phyloP scores from a whole-genome alignment of 2,888 invertebrate species.

The Microctonus hyperodae region DNA sequence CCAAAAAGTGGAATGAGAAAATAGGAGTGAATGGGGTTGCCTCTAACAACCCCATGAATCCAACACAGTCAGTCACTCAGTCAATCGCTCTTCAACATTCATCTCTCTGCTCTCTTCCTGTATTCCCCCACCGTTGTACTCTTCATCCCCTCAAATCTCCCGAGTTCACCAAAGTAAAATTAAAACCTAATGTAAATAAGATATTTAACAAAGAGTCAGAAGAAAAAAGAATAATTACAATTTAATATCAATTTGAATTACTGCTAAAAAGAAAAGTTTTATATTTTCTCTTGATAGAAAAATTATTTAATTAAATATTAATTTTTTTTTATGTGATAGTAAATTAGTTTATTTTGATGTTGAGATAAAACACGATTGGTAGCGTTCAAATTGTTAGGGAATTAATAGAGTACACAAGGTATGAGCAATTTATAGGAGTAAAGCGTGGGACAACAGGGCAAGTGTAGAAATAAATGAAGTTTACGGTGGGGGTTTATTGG shows the following conservation, averaged over 20 bases:
- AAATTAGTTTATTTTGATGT: constrained; percentile 5
- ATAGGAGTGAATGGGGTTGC: constrained; percentile 24
- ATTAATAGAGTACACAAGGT: background rate
- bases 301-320: too few species aligned
- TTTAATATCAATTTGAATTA: background rate
- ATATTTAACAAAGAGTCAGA: background rate
- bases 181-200: constrained; percentile 46
- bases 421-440: constrained; percentile 8
- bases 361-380: background rate
- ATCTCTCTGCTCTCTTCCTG: background rate
- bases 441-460: constrained; percentile 9
- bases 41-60: constrained; percentile 40
- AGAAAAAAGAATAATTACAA: background rate
- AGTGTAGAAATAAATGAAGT: constrained; percentile 28
- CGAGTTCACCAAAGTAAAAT: constrained; percentile 49
- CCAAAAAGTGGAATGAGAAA: constrained; percentile 23
- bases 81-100: constrained; percentile 46
- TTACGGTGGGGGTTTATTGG: constrained; percentile 36
- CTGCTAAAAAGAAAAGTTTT: background rate
- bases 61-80: constrained; percentile 53
- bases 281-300: too few species aligned
- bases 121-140: constrained; percentile 22
- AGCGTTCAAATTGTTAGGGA: background rate
- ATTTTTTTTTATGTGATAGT: background rate
- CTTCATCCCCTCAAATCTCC: constrained; percentile 18